These are phyloP conservation scores for Endotricha flammealis DNA, from an alignment of 2,888 invertebrate genomes.

Conservation along the genomic window DNA sequence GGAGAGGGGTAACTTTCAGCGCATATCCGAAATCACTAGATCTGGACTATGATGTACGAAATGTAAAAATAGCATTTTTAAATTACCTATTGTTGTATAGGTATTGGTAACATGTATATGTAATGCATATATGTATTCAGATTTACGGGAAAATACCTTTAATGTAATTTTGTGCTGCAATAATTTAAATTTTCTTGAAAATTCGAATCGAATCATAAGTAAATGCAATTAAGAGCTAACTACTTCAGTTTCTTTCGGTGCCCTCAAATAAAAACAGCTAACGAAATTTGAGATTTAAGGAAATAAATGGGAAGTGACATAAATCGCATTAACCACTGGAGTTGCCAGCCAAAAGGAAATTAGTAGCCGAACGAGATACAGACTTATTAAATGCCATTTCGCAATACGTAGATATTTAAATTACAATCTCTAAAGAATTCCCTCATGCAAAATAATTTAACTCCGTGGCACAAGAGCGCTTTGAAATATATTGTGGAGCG, in stretches of 20 bases:
- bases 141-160: too few relatives aligned
- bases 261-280: slow-evolving; percentile 3
- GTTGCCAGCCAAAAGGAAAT: slow-evolving; percentile 25
- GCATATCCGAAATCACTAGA: too few relatives aligned
- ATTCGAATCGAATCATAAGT: too few relatives aligned
- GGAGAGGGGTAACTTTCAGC: too few relatives aligned
- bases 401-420: slow-evolving; percentile 41
- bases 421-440: slow-evolving; percentile 55
- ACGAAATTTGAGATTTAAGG: slow-evolving; percentile 22
- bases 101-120: too few relatives aligned
- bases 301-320: slow-evolving; percentile 22
- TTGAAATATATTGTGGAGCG: slow-evolving; percentile 22
- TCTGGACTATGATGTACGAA: too few relatives aligned
- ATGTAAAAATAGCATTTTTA: too few relatives aligned
- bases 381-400: slow-evolving; percentile 39
- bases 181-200: too few relatives aligned
- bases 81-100: too few relatives aligned
- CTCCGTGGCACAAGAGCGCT: slow-evolving; percentile 52
- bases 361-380: slow-evolving; percentile 29
- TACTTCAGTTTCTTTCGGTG: background rate
- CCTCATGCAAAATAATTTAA: slow-evolving; percentile 66
- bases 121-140: too few relatives aligned
- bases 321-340: slow-evolving; percentile 25
- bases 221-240: background rate
- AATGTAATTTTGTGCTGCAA: too few relatives aligned